These are phyloP conservation scores for Neotoxoptera formosana DNA, from an alignment of 1,140 invertebrate genomes.

Conservation along the genomic window DNA sequence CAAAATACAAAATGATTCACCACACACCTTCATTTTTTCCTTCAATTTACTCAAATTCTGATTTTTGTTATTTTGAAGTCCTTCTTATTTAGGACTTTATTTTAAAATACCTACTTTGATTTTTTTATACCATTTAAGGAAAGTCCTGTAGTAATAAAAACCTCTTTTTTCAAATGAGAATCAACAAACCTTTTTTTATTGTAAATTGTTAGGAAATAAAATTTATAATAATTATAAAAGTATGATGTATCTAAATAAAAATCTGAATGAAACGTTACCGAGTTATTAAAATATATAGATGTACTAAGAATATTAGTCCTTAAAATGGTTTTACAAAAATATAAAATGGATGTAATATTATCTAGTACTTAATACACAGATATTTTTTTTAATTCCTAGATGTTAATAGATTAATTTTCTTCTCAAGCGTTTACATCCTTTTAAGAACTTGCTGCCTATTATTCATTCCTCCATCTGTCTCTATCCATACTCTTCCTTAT, in stretches of 20 bases:
- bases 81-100: background rate
- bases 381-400: too few relatives aligned
- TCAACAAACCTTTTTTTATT: background rate
- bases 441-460: background rate
- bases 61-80: background rate
- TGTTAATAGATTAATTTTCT: background rate
- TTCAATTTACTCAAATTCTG: background rate
- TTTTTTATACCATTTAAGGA: background rate
- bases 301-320: too few relatives aligned
- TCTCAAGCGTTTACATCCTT: background rate
- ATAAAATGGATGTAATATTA: too few relatives aligned
- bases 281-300: too few relatives aligned
- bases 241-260: background rate
- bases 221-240: too few relatives aligned
- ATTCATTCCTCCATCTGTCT: background rate
- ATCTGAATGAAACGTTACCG: background rate
- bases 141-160: background rate
- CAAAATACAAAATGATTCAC: background rate
- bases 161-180: background rate
- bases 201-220: background rate
- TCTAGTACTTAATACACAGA: too few relatives aligned
- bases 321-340: too few relatives aligned
- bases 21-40: background rate
- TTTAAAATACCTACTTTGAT: background rate
- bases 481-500: background rate